Base-by-base conservation (phyloP, 2,888 invertebrate genomes). In the Netelia virgata region DNA sequence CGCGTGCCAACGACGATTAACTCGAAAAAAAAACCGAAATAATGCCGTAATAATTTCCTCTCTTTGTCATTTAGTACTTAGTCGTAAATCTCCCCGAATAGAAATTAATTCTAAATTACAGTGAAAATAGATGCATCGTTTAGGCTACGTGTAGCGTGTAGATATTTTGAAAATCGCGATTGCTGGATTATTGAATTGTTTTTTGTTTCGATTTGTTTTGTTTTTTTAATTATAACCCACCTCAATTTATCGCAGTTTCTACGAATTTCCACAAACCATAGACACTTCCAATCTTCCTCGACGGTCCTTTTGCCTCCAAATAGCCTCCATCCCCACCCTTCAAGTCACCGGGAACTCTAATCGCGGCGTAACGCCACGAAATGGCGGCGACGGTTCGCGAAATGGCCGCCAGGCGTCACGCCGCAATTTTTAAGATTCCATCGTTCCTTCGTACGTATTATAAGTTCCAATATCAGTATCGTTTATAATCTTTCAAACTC, bases 301-400 rank as follows among this genome's bases (percentile, higher is more conserved):
- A 14, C 53, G 14, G 1, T 57, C 16, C 16, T 57, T 53, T 10
- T n/a, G 16, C 53, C 53, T 53, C 14, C n/a, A 53, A 53, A 53
- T n/a, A 28, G 6, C 57, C 18, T 57, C 20, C 57, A 0, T 11
- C 47, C 14, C 47, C 14, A 43, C 14, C 8, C 41, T 8, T 9
- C 47, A 10, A 10, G 41, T 50, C 14, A 68, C 28, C 50, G 68
- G 23, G 28, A 68, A 50, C 68, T 68, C 53, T 28, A 68, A 50
- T 68, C 55, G 47, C 41, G 72, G 59, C 53, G 66, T 72, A 14
- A n/a, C 16, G 77, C 69, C 64, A 41, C 75, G 74, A 82, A 80
- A 85, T 75, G 16, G 69, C 23, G 70, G 61, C 23, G n/a, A 69
- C 63, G 66, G 69, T 75, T 20, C 16, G 36, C 50, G 68, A 64